Percentiles rank a stretch among this genome's conserved stretches.
These are phyloP conservation scores for Geotrypetes seraphini DNA, from an alignment of 2,797 vertebrate genomes.

Conservation along the genomic window DNA sequence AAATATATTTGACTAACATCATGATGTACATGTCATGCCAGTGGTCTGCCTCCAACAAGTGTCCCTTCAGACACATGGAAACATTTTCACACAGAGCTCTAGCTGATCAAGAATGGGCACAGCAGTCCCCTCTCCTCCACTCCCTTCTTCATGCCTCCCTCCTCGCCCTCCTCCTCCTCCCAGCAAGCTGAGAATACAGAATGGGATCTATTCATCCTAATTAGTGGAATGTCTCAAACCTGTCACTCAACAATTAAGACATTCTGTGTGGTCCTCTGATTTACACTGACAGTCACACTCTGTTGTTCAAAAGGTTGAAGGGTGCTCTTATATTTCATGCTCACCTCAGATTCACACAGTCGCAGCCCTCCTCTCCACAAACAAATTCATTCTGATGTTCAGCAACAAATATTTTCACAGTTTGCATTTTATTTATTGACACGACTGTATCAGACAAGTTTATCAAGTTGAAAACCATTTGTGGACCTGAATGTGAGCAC, in stretches of 20 bases:
- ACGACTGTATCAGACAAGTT: constrained; percentile 3
- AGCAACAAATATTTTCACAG: constrained; percentile 7
- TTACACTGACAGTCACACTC: constrained; percentile 3
- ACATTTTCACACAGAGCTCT: constrained; percentile 19
- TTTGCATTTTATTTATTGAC: constrained; percentile 18
- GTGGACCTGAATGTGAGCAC: background rate
- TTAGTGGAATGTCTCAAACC: constrained; percentile 17
- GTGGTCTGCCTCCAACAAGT: constrained; percentile 4
- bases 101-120: too few relatives aligned
- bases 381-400: constrained; percentile 13
- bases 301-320: background rate
- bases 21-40: too few relatives aligned
- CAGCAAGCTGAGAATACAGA: constrained; percentile 5
- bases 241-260: constrained; percentile 20
- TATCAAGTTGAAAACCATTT: constrained; percentile 6
- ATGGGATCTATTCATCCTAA: constrained; percentile 24
- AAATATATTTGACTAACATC: too few relatives aligned
- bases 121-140: background rate
- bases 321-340: background rate
- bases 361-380: constrained; percentile 1
- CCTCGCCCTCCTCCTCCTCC: too few relatives aligned
- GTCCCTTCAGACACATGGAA: constrained; percentile 6
- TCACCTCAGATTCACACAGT: background rate
- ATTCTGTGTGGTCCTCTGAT: constrained; percentile 10
- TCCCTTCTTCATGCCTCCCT: too few relatives aligned